Evolutionary conservation across 2,797 vertebrate genomes (phyloP).

Genomic region (Myotis myotis): DNA sequence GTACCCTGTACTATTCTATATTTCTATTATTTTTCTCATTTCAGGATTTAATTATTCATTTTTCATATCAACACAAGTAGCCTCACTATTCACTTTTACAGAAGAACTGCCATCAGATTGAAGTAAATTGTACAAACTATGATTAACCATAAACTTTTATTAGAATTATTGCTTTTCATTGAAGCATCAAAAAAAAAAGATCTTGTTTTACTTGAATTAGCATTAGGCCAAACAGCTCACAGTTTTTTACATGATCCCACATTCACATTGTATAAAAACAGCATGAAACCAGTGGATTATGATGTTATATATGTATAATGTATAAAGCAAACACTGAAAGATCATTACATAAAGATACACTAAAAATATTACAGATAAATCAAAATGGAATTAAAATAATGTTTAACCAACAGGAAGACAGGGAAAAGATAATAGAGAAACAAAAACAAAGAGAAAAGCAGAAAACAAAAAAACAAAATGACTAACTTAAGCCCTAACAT

Average conservation of each 20-base stretch:
- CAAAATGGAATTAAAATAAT: conserved; percentile 5
- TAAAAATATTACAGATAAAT: not conserved
- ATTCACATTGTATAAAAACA: not conserved
- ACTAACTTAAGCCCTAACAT: not conserved
- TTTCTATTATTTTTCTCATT: not conserved
- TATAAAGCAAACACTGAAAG: conserved; percentile 11
- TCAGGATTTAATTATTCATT: not conserved
- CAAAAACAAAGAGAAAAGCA: not conserved
- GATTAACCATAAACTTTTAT: not conserved
- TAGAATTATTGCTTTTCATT: not conserved
- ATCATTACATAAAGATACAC: not conserved
- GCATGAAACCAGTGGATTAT: not conserved
- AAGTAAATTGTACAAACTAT: not conserved
- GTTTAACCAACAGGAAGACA: not conserved
- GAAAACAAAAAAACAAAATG: not conserved
- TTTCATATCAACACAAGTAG: not conserved
- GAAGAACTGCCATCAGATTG: not conserved
- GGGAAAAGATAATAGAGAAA: not conserved
- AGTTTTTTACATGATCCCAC: not conserved
- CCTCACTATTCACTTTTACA: not conserved
- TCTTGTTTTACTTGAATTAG: not conserved
- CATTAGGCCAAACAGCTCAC: not conserved
- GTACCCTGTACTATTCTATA: not conserved
- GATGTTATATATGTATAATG: not conserved
- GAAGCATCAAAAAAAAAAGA: not conserved